Evolutionary conservation across 2,888 invertebrate species (phyloP).

Genomic region (Alloscopus bannaensis): DNA sequence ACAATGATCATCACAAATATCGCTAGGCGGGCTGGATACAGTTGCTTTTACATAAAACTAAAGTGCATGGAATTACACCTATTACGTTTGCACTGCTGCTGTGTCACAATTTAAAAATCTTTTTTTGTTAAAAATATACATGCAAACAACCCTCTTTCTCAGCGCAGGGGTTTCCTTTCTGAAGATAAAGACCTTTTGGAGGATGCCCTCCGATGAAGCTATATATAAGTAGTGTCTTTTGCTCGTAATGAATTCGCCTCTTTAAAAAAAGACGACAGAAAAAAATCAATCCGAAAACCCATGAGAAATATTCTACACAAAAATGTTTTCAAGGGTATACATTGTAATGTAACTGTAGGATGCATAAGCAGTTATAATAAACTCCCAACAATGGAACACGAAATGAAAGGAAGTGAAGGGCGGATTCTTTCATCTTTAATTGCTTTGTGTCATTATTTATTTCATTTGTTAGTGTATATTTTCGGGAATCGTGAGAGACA

Average conservation of each 20-base stretch:
- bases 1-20: constrained; percentile 35
- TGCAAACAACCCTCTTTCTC: constrained; percentile 13
- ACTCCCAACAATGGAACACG: constrained; percentile 19
- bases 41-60: constrained; percentile 27
- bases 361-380: constrained; percentile 13
- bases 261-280: neutral
- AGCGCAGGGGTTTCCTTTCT: constrained; percentile 34
- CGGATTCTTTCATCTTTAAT: constrained; percentile 25
- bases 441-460: constrained; percentile 14
- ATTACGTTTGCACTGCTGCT: too few relatives aligned
- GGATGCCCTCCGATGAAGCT: constrained; percentile 9
- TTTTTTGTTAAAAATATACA: constrained; percentile 20
- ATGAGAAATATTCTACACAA: constrained; percentile 17
- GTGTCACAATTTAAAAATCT: constrained; percentile 12
- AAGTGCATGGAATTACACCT: constrained; percentile 24
- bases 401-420: constrained; percentile 41
- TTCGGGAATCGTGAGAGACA: too few relatives aligned
- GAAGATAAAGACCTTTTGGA: constrained; percentile 24
- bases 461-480: neutral
- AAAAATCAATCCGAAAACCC: constrained; percentile 9
- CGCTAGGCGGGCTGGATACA: constrained; percentile 47
- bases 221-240: constrained; percentile 2
- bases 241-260: constrained; percentile 5
- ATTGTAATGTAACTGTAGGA: constrained; percentile 7
- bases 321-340: neutral